Evolutionary conservation across 2,888 invertebrate genomes (phyloP).

Genomic region (Leptopilina drosophilae): DNA sequence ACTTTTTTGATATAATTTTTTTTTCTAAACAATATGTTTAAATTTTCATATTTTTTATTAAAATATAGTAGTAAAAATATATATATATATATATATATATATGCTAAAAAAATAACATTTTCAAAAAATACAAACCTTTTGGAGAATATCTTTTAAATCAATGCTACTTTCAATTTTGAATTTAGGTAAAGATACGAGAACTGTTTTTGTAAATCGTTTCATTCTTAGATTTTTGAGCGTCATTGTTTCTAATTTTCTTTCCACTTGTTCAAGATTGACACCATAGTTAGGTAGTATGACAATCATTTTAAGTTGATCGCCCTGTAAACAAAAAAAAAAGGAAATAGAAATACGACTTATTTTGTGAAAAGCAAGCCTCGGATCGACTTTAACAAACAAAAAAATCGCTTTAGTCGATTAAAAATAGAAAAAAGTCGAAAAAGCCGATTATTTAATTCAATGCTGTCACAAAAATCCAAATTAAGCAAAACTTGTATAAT

Average conservation of each 20-base stretch:
- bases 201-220: constrained; percentile 74
- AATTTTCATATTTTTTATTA: neutral
- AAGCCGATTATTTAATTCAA: too few relatives aligned
- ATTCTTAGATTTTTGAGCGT: constrained; percentile 79
- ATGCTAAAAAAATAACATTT: neutral
- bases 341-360: too few relatives aligned
- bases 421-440: too few relatives aligned
- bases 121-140: constrained; percentile 80
- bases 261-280: constrained; percentile 81
- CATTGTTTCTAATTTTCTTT: constrained; percentile 80
- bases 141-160: constrained; percentile 80
- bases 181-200: constrained; percentile 85
- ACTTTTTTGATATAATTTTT: too few relatives aligned
- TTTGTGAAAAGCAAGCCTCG: too few relatives aligned
- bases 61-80: too few relatives aligned
- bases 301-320: constrained; percentile 84
- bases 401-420: too few relatives aligned
- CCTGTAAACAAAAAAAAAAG: constrained; percentile 71
- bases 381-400: too few relatives aligned
- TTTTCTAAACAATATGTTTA: neutral
- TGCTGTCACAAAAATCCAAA: too few relatives aligned
- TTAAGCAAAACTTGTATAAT: too few relatives aligned
- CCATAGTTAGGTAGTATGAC: constrained; percentile 84
- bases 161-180: constrained; percentile 89
- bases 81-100: too few relatives aligned